Evolutionary conservation across 2,113 vertebrate genomes (phyloP).

Genomic region (Rallus limicola): DNA sequence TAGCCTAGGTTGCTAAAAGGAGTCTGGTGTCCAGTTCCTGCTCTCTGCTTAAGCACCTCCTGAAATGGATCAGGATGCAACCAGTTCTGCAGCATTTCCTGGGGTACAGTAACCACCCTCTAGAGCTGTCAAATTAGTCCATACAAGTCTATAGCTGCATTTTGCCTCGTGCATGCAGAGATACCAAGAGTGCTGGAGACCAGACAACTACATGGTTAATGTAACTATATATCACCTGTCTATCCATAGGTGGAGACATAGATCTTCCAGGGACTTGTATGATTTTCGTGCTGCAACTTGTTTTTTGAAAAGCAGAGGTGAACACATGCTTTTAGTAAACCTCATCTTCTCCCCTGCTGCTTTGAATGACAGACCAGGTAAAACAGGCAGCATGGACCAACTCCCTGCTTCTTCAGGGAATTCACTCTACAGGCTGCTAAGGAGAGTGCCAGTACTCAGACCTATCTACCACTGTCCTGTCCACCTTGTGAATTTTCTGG

Average conservation of each 20-base stretch:
- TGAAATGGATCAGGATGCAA: neutral
- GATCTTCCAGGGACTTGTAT: neutral
- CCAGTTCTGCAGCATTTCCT: neutral
- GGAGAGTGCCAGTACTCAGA: neutral
- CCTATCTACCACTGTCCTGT: neutral
- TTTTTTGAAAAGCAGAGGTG: neutral
- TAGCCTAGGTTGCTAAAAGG: neutral
- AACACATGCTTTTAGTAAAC: neutral
- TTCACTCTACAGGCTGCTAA: neutral
- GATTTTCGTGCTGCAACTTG: neutral
- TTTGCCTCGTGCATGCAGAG: neutral
- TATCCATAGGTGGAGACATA: slow-evolving; percentile 33
- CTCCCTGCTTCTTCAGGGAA: neutral
- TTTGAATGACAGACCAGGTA: neutral
- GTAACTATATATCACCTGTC: neutral
- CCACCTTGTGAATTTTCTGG: neutral
- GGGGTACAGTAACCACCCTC: neutral
- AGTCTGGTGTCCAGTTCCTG: neutral
- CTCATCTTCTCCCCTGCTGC: neutral
- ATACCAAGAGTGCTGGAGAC: neutral
- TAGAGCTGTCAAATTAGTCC: neutral
- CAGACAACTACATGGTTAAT: neutral
- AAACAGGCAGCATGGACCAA: neutral
- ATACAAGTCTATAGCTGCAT: neutral
- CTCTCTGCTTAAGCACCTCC: neutral